Evolutionary conservation across 2,797 vertebrate genomes (phyloP).

Genomic region (Serranus cabrilla): DNA sequence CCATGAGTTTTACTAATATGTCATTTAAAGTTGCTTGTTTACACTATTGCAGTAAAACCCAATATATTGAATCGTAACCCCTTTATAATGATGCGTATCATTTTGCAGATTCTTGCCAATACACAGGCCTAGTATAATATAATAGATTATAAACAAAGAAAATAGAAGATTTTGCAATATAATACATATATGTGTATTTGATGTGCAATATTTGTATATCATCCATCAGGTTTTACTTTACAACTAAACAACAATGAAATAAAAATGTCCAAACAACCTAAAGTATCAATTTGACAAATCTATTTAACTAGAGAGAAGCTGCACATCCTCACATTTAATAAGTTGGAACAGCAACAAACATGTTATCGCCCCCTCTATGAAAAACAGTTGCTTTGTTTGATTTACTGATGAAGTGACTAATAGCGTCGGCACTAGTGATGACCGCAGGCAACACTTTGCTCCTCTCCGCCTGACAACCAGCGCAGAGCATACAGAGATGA

Average conservation of each 20-base stretch:
- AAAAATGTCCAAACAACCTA: not conserved
- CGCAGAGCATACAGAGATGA: slow-evolving; percentile 60
- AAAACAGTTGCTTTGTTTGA: not conserved
- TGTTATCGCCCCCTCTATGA: not conserved
- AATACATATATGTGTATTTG: not conserved
- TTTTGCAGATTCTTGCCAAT: too few species aligned
- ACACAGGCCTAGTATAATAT: not conserved
- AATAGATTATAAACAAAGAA: too few species aligned
- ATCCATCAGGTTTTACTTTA: not conserved
- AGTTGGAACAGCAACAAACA: not conserved
- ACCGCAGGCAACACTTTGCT: slow-evolving; percentile 14
- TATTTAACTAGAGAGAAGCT: not conserved
- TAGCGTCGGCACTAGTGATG: not conserved
- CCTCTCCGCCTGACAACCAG: slow-evolving; percentile 8
- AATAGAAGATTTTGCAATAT: not conserved
- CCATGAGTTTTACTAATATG: too few species aligned
- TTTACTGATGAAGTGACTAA: not conserved
- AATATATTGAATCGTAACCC: too few species aligned
- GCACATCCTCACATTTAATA: not conserved
- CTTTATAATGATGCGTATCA: too few species aligned
- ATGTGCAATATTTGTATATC: not conserved
- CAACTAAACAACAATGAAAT: not conserved
- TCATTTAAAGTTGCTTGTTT: too few species aligned
- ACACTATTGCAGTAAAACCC: too few species aligned
- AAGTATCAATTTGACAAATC: not conserved